These are phyloP conservation scores for Albula goreensis DNA, from an alignment of 2,113 vertebrate species.

Conservation along the genomic window DNA sequence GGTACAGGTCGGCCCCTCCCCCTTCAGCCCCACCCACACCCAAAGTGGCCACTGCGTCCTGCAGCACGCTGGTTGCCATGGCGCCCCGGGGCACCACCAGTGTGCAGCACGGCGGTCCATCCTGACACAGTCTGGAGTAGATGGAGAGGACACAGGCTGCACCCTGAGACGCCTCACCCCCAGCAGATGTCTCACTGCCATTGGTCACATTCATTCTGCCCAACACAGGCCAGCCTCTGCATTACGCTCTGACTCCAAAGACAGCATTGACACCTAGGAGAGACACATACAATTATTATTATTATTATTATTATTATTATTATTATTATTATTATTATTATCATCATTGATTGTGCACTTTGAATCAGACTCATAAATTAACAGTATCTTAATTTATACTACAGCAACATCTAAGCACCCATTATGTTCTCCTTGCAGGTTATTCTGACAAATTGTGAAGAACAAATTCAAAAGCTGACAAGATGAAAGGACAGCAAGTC, in stretches of 20 bases:
- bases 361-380: no score
- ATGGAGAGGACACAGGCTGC: constrained; percentile 74
- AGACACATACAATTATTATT: not conserved
- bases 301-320: not conserved
- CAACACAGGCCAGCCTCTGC: constrained; percentile 60
- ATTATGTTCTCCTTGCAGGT: no score
- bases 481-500: no score
- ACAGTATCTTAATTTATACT: no score
- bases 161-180: constrained; percentile 46
- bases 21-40: constrained; percentile 64
- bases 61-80: constrained; percentile 73
- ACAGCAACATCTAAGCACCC: no score
- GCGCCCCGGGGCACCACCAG: constrained; percentile 74
- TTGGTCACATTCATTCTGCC: constrained; percentile 84
- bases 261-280: constrained; percentile 57
- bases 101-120: constrained; percentile 68
- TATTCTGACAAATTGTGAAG: no score
- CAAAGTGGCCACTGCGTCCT: constrained; percentile 67
- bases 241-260: constrained; percentile 65
- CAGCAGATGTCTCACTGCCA: constrained; percentile 56
- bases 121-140: constrained; percentile 72
- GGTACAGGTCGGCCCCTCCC: constrained; percentile 52
- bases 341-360: not conserved
- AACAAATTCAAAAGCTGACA: no score
- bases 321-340: not conserved